Evolutionary conservation across 1,140 invertebrate genomes (phyloP), one percentile per base, ranked within the genome.

Genomic region (Trichoplusia ni): DNA sequence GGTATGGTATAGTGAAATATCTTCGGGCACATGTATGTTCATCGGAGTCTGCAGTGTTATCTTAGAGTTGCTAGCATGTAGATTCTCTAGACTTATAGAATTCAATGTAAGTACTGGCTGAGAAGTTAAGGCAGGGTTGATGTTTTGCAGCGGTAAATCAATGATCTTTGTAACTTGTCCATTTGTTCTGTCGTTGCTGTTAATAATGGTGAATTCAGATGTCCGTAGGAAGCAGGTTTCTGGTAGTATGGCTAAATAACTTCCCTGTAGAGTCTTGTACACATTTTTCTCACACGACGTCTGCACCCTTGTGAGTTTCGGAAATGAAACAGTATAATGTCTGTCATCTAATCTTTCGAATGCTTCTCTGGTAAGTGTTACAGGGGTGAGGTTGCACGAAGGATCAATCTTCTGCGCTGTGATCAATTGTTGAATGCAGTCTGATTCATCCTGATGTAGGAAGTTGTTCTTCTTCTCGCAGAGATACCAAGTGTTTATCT

Each of bases 401-500:
- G 25, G 25, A 27, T 27, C 25, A 3, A 27, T 27, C 25, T 27
- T 27, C 25, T 27, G 25, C 3, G 33, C 8, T 11, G 33, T 35
- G 19, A 42, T 42, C 8, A 42, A 2, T 2, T 42, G 6, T 19
- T 18, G 16, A 8, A 42, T 42, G 9, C 40, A 42, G 40, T 42
- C 40, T 11, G 19, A 4, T 8, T 23, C 18, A 16, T 19, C 7
- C 23, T 19, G 0, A 8, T 9, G 18, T 9, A 21, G 7, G 40
- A 18, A 7, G 40, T 23, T 42, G 40, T 8, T 6, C 7, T 42
- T 42, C 16, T 42, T 6, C 13, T 64, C 67, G 27, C 61, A 69
- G 11, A 69, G 38, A 44, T 69, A 53, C 21, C 27, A 33, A 5
- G 8, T 27, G 23, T 44, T 58, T 16, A 35, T 9, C 63, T 69